phyloP scores from a whole-genome alignment of 2,113 vertebrate species.

The Elgaria multicarinata region DNA sequence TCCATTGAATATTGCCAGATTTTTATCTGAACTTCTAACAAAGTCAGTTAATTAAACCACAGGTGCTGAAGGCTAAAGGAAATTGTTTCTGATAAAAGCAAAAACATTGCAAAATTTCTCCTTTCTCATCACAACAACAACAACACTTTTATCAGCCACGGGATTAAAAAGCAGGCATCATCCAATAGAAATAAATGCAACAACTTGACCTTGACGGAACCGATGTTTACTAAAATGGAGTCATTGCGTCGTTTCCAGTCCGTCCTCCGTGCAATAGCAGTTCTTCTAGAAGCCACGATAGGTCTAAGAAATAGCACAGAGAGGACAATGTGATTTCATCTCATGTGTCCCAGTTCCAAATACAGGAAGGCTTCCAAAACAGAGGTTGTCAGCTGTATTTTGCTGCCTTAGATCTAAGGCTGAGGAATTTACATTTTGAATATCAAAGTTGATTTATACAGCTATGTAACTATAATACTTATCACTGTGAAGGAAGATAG shows the following conservation, averaged over 20 bases:
- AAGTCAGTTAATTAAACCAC: conserved; percentile 31
- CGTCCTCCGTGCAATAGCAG: not conserved
- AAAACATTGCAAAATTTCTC: not conserved
- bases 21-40: conserved; percentile 20
- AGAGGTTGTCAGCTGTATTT: not conserved
- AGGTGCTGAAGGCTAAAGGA: not conserved
- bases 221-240: conserved; percentile 3
- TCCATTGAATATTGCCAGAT: conserved; percentile 14
- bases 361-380: not conserved
- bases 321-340: not conserved
- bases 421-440: conserved; percentile 11
- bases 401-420: conserved; percentile 6
- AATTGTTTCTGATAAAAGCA: conserved; percentile 23
- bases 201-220: not conserved
- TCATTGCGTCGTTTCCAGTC: not conserved
- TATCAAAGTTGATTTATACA: not conserved
- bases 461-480: not conserved
- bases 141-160: not conserved
- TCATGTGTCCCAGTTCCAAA: not conserved
- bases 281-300: accelerated
- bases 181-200: not conserved
- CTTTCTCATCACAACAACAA: not conserved
- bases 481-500: not conserved
- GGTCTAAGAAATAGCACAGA: not conserved
- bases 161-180: not conserved